Base-by-base conservation (phyloP, 1,140 invertebrate species). In the Adelges cooleyi region DNA sequence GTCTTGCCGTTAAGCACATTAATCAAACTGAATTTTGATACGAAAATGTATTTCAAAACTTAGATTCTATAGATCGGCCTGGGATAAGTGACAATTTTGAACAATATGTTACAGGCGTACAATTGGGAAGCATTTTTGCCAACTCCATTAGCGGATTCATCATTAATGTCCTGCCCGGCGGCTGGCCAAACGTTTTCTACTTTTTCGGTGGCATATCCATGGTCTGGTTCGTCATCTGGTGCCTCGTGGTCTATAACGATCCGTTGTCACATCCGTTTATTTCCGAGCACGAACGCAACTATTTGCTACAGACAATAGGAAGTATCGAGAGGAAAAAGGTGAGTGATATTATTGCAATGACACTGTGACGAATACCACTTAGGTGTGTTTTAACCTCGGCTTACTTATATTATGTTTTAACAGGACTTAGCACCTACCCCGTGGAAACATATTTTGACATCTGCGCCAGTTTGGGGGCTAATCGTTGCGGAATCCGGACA, bases 261-360 rank as follows among this genome's bases (percentile, higher is more conserved):
- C 93, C 93, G 9, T 79, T 80, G 11, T 78, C 81, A 23, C 90
- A 95, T 81, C 89, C 89, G 4, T 86, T 84, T 67, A 95, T 95
- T 71, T 85, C 83, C 22, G 82, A 86, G 38, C 75, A 81, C 38
- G 93, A 96, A 74, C 80, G 80, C 46, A 79, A 84, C 38, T 92
- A 86, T 73, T 81, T 95, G 6, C 75, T 81, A 46, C 44, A 67
- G 20, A 66, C 70, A 0, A 72, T 72, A 20, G 71, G 71, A 0
- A 54, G 49, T 22, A 68, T 67, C 1, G 67, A 71, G 42, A 67
- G 70, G 27, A 68, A 69, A 29, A 71, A 71, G 65, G 70, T 71
- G 49, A 18, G 18, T 18, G n/a, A n/a, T n/a, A n/a, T n/a, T n/a
- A n/a, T n/a, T n/a, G n/a, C n/a, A n/a, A n/a, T n/a, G n/a, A n/a